Conservation (phyloP, 2,888 invertebrate species). For the Drosophila algonquin region DNA sequence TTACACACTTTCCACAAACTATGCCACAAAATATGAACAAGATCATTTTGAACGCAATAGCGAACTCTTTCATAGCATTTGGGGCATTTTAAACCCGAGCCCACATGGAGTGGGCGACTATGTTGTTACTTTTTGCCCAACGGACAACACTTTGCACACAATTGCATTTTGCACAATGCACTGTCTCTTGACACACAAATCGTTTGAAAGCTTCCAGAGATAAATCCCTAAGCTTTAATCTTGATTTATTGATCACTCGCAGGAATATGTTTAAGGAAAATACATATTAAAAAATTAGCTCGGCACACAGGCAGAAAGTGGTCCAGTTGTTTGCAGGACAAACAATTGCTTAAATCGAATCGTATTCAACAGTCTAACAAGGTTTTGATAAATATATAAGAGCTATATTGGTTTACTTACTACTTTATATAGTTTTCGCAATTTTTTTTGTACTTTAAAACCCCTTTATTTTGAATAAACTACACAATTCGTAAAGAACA, state of each 20-base stretch:
- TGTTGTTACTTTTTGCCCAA: constrained; percentile 61
- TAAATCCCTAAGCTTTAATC: not conserved
- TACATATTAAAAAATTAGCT: not conserved
- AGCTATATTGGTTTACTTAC: constrained; percentile 51
- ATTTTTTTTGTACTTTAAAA: constrained; percentile 25
- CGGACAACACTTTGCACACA: constrained; percentile 54
- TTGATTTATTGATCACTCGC: not conserved
- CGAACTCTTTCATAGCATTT: not conserved
- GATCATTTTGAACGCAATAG: not conserved
- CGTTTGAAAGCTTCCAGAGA: not conserved
- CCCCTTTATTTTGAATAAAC: constrained; percentile 54
- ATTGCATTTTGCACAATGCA: constrained; percentile 25
- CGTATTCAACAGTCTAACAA: not conserved
- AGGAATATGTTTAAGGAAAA: not conserved
- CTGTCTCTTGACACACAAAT: not conserved
- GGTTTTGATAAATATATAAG: not conserved
- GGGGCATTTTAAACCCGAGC: not conserved
- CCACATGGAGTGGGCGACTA: constrained; percentile 16
- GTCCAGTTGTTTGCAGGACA: constrained; percentile 20
- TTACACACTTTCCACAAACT: not conserved
- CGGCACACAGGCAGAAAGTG: not conserved
- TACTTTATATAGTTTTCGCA: constrained; percentile 34
- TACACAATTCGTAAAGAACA: constrained; percentile 51
- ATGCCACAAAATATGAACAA: not conserved
- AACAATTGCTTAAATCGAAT: constrained; percentile 5